A percentile compares a stretch with the other conserved stretches of the same genome.
These are phyloP conservation scores for Noctua janthe DNA, from an alignment of 2,888 invertebrate genomes.

Conservation along the genomic window DNA sequence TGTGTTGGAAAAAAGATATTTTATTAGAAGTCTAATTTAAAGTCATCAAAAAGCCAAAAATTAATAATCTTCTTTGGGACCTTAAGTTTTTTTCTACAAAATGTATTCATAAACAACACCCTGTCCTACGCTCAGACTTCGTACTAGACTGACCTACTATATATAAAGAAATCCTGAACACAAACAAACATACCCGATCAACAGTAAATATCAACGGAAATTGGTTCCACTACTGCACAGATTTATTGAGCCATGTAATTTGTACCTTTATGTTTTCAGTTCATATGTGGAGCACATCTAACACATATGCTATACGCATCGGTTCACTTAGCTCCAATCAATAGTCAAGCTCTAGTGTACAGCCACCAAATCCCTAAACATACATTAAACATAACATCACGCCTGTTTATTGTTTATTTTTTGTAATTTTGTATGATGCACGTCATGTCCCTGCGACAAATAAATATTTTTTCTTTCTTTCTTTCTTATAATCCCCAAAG, in stretches of 20 bases:
- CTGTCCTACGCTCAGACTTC: neutral
- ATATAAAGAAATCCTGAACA: neutral
- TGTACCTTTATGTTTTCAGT: neutral
- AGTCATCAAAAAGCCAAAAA: neutral
- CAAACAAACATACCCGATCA: neutral
- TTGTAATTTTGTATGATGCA: no score
- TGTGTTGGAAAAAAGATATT: neutral
- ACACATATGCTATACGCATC: neutral
- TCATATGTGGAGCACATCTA: neutral
- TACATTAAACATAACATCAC: neutral
- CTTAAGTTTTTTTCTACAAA: neutral
- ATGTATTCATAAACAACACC: neutral
- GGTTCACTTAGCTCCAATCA: neutral
- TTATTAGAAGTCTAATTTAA: neutral
- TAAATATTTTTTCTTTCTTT: no score
- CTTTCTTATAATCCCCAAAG: no score
- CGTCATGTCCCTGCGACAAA: no score
- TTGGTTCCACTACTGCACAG: neutral
- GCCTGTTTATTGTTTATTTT: no score
- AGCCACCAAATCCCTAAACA: neutral
- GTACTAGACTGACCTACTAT: neutral
- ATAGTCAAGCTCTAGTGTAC: neutral
- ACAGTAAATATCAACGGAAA: slow-evolving; percentile 19
- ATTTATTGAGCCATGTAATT: slow-evolving; percentile 9
- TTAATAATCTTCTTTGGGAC: neutral